Conservation (phyloP, 2,113 vertebrate genomes). For the Trochalopteron elliotii region DNA sequence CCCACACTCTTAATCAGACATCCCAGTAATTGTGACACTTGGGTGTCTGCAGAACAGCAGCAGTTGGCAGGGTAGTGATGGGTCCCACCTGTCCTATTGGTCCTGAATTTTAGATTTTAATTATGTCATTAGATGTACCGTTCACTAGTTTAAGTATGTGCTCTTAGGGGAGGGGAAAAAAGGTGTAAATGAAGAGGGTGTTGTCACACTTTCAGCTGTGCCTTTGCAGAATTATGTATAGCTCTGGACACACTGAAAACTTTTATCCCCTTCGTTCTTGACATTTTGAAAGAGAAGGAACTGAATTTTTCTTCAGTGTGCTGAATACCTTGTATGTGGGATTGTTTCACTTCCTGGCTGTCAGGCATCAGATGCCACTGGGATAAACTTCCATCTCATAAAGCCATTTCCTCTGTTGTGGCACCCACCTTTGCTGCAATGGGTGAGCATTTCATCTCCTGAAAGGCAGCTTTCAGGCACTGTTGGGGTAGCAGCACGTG, state of each 20-base stretch:
- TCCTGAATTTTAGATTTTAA: background rate
- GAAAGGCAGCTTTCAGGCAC: background rate
- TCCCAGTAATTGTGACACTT: background rate
- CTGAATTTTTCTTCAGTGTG: background rate
- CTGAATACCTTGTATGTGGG: background rate
- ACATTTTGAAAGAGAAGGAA: background rate
- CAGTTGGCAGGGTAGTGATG: rapidly evolving
- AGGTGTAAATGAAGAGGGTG: background rate
- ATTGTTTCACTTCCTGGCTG: background rate
- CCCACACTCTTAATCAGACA: background rate
- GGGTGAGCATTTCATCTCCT: background rate
- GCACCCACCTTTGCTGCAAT: background rate
- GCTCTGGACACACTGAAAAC: background rate
- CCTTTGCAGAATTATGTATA: background rate
- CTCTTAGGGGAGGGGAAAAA: background rate
- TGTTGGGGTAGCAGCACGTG: rapidly evolving
- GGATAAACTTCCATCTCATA: background rate
- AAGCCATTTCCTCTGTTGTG: background rate
- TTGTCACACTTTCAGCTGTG: background rate
- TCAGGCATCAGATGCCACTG: background rate
- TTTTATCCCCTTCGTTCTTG: background rate
- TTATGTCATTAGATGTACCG: background rate
- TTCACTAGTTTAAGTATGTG: background rate
- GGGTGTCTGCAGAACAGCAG: background rate
- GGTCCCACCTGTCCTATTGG: background rate